Evolutionary conservation across 2,113 vertebrate genomes (phyloP), one percentile per base, ranked within the genome.

Genomic region (Sinocyclocheilus rhinocerous): DNA sequence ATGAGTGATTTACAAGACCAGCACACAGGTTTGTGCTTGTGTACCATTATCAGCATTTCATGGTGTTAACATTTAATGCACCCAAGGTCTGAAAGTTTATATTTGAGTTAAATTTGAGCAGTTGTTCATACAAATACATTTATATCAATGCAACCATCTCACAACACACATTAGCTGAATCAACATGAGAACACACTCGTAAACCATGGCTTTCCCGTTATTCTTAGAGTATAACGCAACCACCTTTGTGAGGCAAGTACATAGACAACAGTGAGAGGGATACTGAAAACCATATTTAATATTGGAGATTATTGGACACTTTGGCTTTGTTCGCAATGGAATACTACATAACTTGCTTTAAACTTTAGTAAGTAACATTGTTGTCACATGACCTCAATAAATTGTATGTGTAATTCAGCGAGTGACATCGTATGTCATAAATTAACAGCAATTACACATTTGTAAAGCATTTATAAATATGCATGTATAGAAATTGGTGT

Each of bases 11-110:
- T 70, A 39, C 45, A 36, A n/a, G 55, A 39, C 22, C 24, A 45
- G 29, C 59, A 48, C 1, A 10, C 26, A 83, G 67, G 65, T 83
- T 72, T 55, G 48, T 73, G 67, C 81, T 72, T 73, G 50, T 70
- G 50, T 73, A 36, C 45, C 50, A 55, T 26, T 52, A 77, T 55
- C 26, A 75, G 42, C 72, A 24, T 75, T 45, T 75, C 42, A 75
- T 0, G n/a, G 12, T 6, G 1, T n/a, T 48, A 75, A 75, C 42
- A 48, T 75, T 75, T 75, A 75, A 75, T 52, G 65, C n/a, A 20
- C 1, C 20, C 11, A 22, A 69, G 45, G 18, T 33, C 18, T 72
- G 81, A 69, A 83, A 9, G 39, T 67, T 72, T 67, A 81, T 48
- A 65, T 42, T 81, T 10, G n/a, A 20, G 15, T 65, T 67, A 18